These are phyloP conservation scores for Pegoplata infirma DNA, from an alignment of 2,888 invertebrate genomes.

Conservation along the genomic window DNA sequence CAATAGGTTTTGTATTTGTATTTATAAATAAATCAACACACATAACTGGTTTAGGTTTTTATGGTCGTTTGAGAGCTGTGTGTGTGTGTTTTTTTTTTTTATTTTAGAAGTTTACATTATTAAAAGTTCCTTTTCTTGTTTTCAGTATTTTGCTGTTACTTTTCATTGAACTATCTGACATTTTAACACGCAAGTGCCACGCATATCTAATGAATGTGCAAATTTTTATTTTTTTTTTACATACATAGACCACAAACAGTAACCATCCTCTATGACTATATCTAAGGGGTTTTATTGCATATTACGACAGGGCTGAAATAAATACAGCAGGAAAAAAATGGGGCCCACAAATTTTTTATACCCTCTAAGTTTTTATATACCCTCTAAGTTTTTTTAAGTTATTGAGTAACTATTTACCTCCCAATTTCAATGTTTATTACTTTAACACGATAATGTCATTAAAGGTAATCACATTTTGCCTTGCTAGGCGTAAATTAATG, in stretches of 20 bases:
- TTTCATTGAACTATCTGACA: conserved; percentile 25
- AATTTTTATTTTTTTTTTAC: conserved; percentile 60
- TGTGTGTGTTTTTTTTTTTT: no score
- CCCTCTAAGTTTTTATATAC: no score
- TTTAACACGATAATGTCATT: no score
- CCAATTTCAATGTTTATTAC: no score
- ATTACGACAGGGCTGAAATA: background rate
- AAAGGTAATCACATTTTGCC: no score
- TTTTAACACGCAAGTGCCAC: conserved; percentile 51
- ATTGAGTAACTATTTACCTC: no score
- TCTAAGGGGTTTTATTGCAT: background rate
- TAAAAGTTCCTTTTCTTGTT: conserved; percentile 5
- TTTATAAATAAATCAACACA: background rate
- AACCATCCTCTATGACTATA: background rate
- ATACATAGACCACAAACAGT: conserved; percentile 27
- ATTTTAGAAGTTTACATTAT: conserved; percentile 11
- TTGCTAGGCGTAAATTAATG: no score
- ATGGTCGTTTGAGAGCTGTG: no score
- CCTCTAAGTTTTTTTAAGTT: no score
- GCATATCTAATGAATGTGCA: conserved; percentile 35
- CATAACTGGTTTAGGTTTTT: background rate
- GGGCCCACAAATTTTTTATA: no score
- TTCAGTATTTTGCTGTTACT: conserved; percentile 12
- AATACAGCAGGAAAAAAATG: no score
- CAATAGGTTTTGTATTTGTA: no score